Conservation (phyloP, 1,140 invertebrate species). For the Papilio aristodemus region DNA sequence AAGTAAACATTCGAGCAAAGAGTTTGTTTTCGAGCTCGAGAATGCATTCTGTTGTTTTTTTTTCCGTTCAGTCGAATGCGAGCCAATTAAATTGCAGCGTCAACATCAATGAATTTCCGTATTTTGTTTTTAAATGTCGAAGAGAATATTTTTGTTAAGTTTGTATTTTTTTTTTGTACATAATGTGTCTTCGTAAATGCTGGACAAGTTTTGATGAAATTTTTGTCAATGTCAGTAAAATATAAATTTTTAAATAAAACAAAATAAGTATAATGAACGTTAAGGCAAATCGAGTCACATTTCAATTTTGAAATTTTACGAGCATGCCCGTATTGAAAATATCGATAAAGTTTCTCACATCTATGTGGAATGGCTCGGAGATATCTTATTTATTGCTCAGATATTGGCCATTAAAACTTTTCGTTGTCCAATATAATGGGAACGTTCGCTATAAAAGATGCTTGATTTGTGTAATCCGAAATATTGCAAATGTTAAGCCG, state of each 20-base stretch:
- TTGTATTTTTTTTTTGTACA: not conserved
- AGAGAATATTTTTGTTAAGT: not conserved
- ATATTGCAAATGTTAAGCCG: conserved; percentile 22
- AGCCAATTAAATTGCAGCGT: conserved; percentile 20
- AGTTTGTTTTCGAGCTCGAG: conserved; percentile 15
- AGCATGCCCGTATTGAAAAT: conserved; percentile 31
- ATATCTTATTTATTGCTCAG: conserved; percentile 30
- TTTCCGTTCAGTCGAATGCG: conserved; percentile 7
- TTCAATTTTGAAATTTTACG: conserved; percentile 29
- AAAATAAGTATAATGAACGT: not conserved
- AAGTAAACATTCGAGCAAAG: conserved; percentile 12
- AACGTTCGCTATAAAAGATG: conserved; percentile 24
- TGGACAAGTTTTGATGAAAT: too few species aligned
- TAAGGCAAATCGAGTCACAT: conserved; percentile 12
- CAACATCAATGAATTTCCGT: conserved; percentile 11
- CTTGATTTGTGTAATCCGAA: conserved; percentile 25
- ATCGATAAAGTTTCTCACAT: conserved; percentile 29
- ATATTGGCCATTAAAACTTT: conserved; percentile 32
- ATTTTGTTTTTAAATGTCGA: not conserved
- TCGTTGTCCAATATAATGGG: conserved; percentile 27
- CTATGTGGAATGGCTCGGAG: conserved; percentile 23
- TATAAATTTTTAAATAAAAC: conserved; percentile 7
- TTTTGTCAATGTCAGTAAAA: too few species aligned
- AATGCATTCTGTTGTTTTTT: conserved; percentile 11
- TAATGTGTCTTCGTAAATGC: not conserved